Conservation (phyloP, 2,797 vertebrate genomes). For the Neosilurus mollespiculum region DNA sequence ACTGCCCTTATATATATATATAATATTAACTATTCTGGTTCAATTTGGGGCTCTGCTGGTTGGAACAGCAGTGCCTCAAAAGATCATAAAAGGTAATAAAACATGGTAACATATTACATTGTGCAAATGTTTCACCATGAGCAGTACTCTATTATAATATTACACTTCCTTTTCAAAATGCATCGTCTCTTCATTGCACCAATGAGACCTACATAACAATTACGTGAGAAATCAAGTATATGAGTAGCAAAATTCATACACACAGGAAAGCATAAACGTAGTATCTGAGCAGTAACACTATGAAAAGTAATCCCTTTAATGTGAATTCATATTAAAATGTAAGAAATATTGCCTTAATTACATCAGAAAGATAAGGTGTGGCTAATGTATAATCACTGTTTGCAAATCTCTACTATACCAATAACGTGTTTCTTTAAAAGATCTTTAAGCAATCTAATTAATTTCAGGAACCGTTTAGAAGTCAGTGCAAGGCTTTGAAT, state of each 20-base stretch:
- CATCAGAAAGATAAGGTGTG: neutral
- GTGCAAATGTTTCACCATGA: neutral
- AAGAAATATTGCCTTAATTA: neutral
- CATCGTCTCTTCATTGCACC: neutral
- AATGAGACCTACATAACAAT: neutral
- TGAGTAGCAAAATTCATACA: neutral
- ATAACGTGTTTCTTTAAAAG: neutral
- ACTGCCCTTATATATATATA: neutral
- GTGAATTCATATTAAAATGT: neutral
- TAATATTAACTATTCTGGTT: neutral
- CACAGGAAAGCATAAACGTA: neutral
- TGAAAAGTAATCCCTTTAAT: neutral
- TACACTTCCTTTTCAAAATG: neutral
- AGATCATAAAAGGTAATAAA: neutral
- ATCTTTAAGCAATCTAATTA: neutral
- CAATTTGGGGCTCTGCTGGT: neutral
- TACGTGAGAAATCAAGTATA: constrained; percentile 1
- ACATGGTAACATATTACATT: neutral
- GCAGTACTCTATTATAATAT: constrained; percentile 6
- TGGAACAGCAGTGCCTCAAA: neutral
- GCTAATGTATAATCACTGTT: no score
- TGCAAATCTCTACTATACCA: neutral
- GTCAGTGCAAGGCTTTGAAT: neutral
- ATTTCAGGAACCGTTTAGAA: neutral
- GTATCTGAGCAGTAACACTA: neutral